Base-by-base conservation (phyloP, 1,140 invertebrate species). In the Bursaphelenchus mucronatus region DNA sequence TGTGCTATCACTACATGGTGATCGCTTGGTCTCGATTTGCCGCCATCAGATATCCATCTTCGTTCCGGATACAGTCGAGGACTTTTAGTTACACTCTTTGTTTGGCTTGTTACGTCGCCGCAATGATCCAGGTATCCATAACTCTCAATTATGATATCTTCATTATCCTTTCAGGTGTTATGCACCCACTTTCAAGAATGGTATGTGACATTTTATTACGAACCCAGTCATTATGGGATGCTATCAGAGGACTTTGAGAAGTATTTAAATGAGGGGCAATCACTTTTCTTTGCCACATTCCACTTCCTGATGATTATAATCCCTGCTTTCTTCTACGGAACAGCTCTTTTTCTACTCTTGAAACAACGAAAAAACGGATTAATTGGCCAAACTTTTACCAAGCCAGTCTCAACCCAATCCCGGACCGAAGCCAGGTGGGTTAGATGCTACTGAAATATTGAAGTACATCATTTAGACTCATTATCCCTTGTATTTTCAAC, bases 171-270 rank as follows among this genome's bases (percentile, higher is more conserved):
- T 58, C 40, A 76, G 74, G 75, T 77, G 40, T 56, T 77, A 7
- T 58, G 39, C 44, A 77, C 75, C 6, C 75, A 77, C 55, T 77
- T 77, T 57, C 75, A 78, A 64, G 63, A 72, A 19, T 77, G 75
- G 75, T 77, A 78, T 53, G 76, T 78, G 6, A 71, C 71, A 44
- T 77, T 77, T 68, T 77, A 77, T 63, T 77, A 69, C 49, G 75
- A 77, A 43, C 75, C 75, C n/a, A 64, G 63, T 10, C 49, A 63
- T 21, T 77, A 78, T 53, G 75, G 75, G 19, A 78, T 77, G 76
- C 64, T 77, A 4, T 71, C 72, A 10, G 75, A 77, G 61, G 61
- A 77, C 65, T 77, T 77, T 58, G 40, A 51, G 10, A 65, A 75
- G 44, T 77, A 78, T 56, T 40, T 77, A 10, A 73, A 62, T 8